phyloP scores from a whole-genome alignment of 2,113 vertebrate species.

The Melanostigma gelatinosum region DNA sequence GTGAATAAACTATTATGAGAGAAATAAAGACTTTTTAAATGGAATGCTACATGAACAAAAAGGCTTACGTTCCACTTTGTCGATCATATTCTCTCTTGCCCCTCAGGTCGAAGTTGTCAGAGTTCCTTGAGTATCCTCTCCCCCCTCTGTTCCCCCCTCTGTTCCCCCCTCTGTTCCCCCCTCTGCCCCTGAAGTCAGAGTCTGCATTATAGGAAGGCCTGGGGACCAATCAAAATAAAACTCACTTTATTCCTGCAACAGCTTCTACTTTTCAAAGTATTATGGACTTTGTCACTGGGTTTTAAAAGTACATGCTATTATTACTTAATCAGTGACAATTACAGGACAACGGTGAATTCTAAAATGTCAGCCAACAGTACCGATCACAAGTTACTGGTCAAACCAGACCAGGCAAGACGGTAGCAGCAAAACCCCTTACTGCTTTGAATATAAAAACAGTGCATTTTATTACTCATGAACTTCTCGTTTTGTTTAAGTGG shows the following conservation, averaged over 20 bases:
- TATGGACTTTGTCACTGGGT: background rate
- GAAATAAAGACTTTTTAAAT: background rate
- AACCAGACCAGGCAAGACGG: background rate
- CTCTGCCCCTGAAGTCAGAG: constrained; percentile 79
- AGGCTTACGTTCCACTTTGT: constrained; percentile 84
- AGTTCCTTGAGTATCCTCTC: constrained; percentile 69
- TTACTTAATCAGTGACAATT: background rate
- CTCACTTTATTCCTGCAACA: background rate
- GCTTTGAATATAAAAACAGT: background rate
- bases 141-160: too few relatives aligned
- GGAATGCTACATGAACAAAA: background rate
- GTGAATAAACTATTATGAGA: background rate
- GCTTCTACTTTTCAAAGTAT: background rate
- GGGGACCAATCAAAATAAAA: constrained; percentile 1
- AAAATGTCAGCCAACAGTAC: background rate
- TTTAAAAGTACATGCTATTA: background rate
- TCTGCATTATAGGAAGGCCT: constrained; percentile 77
- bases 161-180: constrained; percentile 67
- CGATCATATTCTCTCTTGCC: constrained; percentile 89
- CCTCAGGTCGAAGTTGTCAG: constrained; percentile 82
- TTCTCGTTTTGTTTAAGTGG: background rate
- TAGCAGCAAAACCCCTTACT: background rate
- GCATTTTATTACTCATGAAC: background rate
- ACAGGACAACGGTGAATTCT: background rate
- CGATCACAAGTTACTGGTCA: background rate